Evolutionary conservation across 2,113 vertebrate species (phyloP).

Genomic region (Hystrix cristata): DNA sequence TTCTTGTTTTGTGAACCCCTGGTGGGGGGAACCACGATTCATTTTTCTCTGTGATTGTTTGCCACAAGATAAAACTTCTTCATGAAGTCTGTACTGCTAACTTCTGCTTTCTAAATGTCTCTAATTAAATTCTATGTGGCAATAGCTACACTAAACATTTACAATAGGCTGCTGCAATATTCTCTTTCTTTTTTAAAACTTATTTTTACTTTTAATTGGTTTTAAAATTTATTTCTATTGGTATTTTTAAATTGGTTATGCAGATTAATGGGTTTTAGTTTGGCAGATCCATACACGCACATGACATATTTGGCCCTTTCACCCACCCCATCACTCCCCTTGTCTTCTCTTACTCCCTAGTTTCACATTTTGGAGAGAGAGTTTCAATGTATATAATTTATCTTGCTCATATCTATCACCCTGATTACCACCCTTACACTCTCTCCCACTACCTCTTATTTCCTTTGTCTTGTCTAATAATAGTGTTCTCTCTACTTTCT

Average conservation of each 20-base stretch:
- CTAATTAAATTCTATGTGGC: background rate
- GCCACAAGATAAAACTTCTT: slow-evolving; percentile 9
- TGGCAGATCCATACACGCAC: background rate
- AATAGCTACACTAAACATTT: background rate
- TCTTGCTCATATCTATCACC: background rate
- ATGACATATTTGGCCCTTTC: background rate
- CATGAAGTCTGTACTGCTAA: background rate
- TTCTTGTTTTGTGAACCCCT: slow-evolving; percentile 9
- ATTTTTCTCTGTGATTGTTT: background rate
- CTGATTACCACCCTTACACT: background rate
- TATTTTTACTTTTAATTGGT: background rate
- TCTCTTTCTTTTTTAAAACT: background rate
- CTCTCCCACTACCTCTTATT: too few species aligned
- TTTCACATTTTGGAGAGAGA: background rate
- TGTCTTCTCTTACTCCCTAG: background rate
- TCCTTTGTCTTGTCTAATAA: too few species aligned
- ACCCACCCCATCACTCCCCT: background rate
- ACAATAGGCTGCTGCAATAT: background rate
- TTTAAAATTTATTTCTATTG: background rate
- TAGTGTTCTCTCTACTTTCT: too few species aligned
- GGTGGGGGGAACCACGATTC: background rate
- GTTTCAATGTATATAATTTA: background rate
- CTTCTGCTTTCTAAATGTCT: background rate
- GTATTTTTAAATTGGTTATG: background rate
- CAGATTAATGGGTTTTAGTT: background rate